Evolutionary conservation across 2,113 vertebrate species (phyloP).

Genomic region (Urocolius indicus): DNA sequence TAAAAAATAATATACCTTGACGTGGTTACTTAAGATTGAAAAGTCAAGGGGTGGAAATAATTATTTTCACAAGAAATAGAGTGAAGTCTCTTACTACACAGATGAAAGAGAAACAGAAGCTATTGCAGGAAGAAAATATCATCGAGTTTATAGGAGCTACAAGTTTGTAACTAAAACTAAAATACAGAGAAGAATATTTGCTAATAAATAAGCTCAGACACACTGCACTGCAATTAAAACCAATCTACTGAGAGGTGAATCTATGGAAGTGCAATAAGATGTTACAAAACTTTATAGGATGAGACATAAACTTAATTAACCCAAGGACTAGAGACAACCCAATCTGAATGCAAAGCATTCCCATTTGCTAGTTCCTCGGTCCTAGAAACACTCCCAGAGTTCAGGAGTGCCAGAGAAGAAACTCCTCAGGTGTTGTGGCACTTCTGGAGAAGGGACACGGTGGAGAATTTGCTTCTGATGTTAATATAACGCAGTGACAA

Average conservation of each 20-base stretch:
- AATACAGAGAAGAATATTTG: not conserved
- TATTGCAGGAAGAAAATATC: not conserved
- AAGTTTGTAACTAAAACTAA: not conserved
- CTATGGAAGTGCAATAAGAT: not conserved
- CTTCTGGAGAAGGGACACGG: not conserved
- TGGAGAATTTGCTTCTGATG: not conserved
- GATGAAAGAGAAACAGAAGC: not conserved
- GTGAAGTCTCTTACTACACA: not conserved
- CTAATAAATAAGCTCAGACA: not conserved
- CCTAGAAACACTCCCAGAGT: not conserved
- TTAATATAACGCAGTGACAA: not conserved
- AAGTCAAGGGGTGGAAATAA: not conserved
- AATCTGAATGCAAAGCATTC: not conserved
- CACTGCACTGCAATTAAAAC: conserved; percentile 9
- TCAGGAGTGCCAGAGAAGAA: not conserved
- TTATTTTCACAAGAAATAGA: not conserved
- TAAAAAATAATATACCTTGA: conserved; percentile 42
- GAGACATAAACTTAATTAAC: not conserved
- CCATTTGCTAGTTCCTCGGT: not conserved
- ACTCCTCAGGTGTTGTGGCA: not conserved
- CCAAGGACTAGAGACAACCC: not conserved
- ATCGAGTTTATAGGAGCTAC: not conserved
- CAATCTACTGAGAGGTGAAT: not conserved
- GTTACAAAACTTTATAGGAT: not conserved
- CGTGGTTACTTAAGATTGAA: conserved; percentile 9